A percentile compares a stretch with the other conserved stretches of the same genome.
Conservation (phyloP, 2,797 vertebrate species). For the Corythornis leucogaster region DNA sequence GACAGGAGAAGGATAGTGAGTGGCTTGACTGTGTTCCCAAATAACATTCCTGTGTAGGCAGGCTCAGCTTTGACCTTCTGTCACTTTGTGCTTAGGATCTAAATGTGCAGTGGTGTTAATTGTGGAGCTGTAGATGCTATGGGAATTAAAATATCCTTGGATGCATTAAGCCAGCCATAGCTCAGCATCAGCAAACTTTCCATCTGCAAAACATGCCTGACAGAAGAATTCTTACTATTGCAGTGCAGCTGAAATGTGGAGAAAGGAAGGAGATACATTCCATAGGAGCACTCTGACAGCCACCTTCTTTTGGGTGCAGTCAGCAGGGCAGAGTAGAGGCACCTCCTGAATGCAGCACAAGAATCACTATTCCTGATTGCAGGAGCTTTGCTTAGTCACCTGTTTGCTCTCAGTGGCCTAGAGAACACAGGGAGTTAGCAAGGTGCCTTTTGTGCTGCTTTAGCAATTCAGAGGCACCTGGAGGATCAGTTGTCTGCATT, state of each 20-base stretch:
- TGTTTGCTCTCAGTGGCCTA: neutral
- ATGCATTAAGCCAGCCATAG: neutral
- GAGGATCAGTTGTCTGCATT: neutral
- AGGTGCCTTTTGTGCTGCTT: neutral
- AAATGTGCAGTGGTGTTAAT: conserved; percentile 17
- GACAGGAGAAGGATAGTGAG: neutral
- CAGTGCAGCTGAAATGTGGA: neutral
- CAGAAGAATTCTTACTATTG: neutral
- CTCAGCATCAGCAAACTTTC: neutral
- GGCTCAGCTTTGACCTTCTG: conserved; percentile 25
- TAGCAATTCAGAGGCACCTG: neutral
- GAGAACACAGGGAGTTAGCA: neutral
- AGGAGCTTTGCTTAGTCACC: neutral
- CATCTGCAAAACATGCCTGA: neutral
- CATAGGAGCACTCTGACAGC: neutral
- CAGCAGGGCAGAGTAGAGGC: neutral
- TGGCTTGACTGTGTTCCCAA: neutral
- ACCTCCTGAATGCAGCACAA: neutral
- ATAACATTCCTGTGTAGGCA: neutral
- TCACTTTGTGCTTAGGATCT: neutral
- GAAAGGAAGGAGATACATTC: neutral
- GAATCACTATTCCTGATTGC: neutral
- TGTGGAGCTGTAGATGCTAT: neutral
- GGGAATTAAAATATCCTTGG: conserved; percentile 3
- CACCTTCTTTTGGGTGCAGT: neutral